phyloP scores from a whole-genome alignment of 1,140 invertebrate species.

The Sitobion miscanthi region DNA sequence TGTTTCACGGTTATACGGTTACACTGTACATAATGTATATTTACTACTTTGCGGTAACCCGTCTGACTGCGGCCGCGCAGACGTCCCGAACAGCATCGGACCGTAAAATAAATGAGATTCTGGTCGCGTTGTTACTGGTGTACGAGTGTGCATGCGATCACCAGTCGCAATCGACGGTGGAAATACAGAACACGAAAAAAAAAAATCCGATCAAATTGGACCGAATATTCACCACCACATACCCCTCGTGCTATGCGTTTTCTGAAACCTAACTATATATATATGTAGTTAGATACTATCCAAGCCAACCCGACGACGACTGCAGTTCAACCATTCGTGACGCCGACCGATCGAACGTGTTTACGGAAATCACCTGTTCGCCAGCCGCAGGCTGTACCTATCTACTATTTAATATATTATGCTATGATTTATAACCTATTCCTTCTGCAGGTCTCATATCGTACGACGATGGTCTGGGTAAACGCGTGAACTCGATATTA shows the following conservation, averaged over 20 bases:
- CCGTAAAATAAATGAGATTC: slow-evolving; percentile 47
- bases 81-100: slow-evolving; percentile 21
- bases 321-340: background rate
- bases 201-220: background rate
- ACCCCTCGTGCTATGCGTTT: background rate
- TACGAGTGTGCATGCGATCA: background rate
- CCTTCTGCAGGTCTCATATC: background rate
- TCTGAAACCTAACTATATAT: too few relatives aligned
- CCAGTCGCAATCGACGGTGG: background rate
- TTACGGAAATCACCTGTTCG: background rate
- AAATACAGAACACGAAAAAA: background rate
- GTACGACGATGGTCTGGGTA: too few relatives aligned
- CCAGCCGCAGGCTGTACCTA: background rate
- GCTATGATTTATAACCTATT: background rate
- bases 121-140: background rate
- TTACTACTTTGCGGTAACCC: slow-evolving; percentile 24
- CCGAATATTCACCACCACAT: background rate
- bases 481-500: background rate
- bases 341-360: background rate
- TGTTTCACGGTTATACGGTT: background rate
- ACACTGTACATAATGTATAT: background rate
- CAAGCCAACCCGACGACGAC: background rate
- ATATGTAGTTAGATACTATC: background rate
- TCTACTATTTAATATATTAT: background rate
- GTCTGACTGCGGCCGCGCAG: background rate